Base-by-base conservation (phyloP, 2,888 invertebrate genomes). In the Meteorus cinctellus region DNA sequence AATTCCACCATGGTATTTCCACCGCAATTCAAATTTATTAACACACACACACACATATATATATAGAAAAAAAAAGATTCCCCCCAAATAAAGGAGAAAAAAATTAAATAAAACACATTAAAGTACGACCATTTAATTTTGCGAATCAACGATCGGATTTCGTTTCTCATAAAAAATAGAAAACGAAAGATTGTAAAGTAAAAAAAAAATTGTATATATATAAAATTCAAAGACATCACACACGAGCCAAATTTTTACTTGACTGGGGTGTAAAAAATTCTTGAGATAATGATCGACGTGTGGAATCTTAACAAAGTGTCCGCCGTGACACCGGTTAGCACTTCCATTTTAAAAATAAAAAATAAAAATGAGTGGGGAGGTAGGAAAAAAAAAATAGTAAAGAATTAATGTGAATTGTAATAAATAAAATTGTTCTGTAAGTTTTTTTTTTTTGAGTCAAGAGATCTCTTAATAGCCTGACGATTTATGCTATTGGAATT, bases 281-380 rank as follows among this genome's bases (percentile, higher is more conserved):
- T 27, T 34, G 19, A 59, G 70, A 75, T 65, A 70, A n/a, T 60
- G 60, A 70, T 70, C 70, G 55, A 55, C 55, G 55, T 45, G 36
- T 36, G 41, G 65, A 68, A 55, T 63, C 68, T 69, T 71, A 76
- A 78, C 77, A 78, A 79, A 78, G 77, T 78, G 77, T 76, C 76
- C 65, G 60, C 65, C 76, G 65, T 78, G 79, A 79, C 79, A 81
- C 74, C 75, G 80, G 75, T 76, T 78, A 77, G 76, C 79, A 79
- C 77, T 79, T 79, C 72, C 79, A 74, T 75, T 65, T 59, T 19
- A 36, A 31, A 29, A 67, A 66, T 31, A 55, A 60, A 41, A 41
- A 41, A 41, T 41, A 41, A 41, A 41, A 41, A 12, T 8, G 12
- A 41, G 12, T 41, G 8, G 41, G 2, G 41, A 12, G 41, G 41